Conservation (phyloP, 1,140 invertebrate genomes). For the Wiebesia pumilae region DNA sequence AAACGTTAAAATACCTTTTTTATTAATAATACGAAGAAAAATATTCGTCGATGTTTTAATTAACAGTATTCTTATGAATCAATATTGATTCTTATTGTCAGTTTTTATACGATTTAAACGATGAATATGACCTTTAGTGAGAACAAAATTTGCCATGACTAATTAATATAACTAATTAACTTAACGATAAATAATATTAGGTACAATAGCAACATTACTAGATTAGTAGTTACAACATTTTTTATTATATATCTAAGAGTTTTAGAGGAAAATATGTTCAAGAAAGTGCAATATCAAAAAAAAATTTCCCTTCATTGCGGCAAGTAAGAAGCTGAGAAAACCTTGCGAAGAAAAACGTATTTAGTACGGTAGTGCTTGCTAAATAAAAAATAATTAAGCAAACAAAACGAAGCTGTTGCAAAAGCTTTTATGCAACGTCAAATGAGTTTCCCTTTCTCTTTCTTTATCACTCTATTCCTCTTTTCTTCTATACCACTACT, state of each 20-base stretch:
- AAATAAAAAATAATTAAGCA: conserved; percentile 45
- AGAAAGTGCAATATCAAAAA: conserved; percentile 9
- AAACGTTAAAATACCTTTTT: no score
- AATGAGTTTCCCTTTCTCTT: conserved; percentile 45
- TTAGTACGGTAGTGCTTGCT: not conserved
- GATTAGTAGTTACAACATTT: no score
- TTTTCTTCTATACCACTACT: not conserved
- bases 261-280: not conserved
- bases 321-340: conserved; percentile 1
- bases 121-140: no score
- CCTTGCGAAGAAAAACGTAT: not conserved
- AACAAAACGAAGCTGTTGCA: conserved; percentile 43
- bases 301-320: not conserved
- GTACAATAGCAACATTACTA: no score
- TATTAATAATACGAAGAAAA: no score
- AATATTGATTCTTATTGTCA: no score
- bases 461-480: not conserved
- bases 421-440: conserved; percentile 14
- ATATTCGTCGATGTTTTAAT: no score
- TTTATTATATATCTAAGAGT: not conserved
- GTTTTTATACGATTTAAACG: no score
- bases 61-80: no score
- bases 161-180: no score
- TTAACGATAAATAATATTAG: no score
- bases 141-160: no score